Evolutionary conservation across 1,140 invertebrate species (phyloP).

Genomic region (Telenomus remus): DNA sequence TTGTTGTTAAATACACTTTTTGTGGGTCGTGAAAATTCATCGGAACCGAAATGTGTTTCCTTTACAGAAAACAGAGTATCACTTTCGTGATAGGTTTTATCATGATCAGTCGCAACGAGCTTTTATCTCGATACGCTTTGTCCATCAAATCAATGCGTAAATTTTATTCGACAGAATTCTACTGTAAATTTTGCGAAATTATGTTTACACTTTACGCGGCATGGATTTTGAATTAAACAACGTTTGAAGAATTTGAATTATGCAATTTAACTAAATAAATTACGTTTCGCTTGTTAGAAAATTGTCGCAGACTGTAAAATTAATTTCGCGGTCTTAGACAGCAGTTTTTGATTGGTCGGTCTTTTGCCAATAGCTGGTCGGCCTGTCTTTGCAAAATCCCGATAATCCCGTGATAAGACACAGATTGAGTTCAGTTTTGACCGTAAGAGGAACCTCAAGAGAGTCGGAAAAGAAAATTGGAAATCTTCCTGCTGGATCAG

Average conservation of each 20-base stretch:
- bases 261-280: not conserved
- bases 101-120: conserved; percentile 30
- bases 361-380: conserved; percentile 9
- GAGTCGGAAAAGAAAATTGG: conserved; percentile 69
- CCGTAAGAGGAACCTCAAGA: conserved; percentile 51
- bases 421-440: conserved; percentile 71
- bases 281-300: conserved; percentile 30
- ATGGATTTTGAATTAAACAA: conserved; percentile 40
- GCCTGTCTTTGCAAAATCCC: conserved; percentile 66
- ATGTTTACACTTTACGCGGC: conserved; percentile 44
- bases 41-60: conserved; percentile 22
- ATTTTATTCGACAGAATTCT: conserved; percentile 50
- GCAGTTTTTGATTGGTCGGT: conserved; percentile 27
- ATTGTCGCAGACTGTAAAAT: conserved; percentile 38
- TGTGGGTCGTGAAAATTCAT: conserved; percentile 18
- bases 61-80: conserved; percentile 27
- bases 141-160: conserved; percentile 48
- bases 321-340: conserved; percentile 61
- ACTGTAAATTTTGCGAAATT: conserved; percentile 50
- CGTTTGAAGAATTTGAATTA: conserved; percentile 22
- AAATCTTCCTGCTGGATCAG: conserved; percentile 64
- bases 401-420: conserved; percentile 74
- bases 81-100: conserved; percentile 53
- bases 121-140: conserved; percentile 54
- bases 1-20: too few relatives aligned